Conservation (phyloP, 2,888 invertebrate species). For the Tenthredo amoena region DNA sequence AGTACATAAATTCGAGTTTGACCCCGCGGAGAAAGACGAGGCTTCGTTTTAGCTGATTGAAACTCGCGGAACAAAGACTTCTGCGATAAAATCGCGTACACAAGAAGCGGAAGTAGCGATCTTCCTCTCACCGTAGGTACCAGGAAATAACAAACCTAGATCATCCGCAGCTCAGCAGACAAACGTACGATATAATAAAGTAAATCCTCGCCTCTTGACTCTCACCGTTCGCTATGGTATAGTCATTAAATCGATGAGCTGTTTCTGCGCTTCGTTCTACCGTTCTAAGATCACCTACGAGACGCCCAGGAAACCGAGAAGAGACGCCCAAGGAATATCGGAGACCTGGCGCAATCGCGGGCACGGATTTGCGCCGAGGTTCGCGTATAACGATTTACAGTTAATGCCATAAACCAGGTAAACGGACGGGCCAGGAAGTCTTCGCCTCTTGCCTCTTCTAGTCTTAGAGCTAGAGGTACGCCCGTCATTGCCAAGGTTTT, state of each 20-base stretch:
- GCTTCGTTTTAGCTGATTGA: background rate
- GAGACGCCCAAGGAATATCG: conserved; percentile 15
- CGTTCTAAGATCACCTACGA: background rate
- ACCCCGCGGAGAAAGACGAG: background rate
- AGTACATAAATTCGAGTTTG: too few relatives aligned
- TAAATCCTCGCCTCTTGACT: conserved; percentile 30
- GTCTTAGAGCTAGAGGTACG: background rate
- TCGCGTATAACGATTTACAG: conserved; percentile 40
- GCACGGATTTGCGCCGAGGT: background rate
- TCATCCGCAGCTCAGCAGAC: background rate
- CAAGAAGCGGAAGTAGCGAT: conserved; percentile 20
- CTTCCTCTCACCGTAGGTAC: background rate
- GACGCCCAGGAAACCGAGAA: background rate
- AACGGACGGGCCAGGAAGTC: conserved; percentile 24
- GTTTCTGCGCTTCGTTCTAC: conserved; percentile 36
- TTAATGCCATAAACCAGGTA: conserved; percentile 48
- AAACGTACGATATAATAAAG: background rate
- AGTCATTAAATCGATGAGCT: conserved; percentile 37
- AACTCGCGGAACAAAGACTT: background rate
- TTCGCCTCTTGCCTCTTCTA: background rate
- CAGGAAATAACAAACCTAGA: conserved; percentile 18
- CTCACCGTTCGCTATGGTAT: background rate
- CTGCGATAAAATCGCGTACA: background rate
- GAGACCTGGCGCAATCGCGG: background rate
- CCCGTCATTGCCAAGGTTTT: conserved; percentile 2